These are phyloP conservation scores for Caracal caracal DNA, from an alignment of 2,113 vertebrate species.

Conservation along the genomic window DNA sequence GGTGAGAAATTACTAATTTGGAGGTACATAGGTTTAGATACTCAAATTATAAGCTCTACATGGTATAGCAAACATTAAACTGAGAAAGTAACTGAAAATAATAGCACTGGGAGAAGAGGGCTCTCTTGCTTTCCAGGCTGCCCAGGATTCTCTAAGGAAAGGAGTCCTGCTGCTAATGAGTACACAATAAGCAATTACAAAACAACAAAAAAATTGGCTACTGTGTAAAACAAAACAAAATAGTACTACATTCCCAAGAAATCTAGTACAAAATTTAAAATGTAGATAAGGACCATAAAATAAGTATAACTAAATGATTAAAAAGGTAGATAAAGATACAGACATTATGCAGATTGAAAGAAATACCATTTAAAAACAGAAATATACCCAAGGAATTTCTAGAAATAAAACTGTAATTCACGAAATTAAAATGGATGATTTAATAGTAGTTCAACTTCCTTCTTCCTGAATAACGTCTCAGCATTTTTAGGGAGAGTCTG, in stretches of 20 bases:
- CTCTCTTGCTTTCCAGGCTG: background rate
- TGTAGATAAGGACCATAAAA: background rate
- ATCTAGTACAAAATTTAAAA: background rate
- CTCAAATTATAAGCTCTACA: background rate
- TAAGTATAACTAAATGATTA: background rate
- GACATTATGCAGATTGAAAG: background rate
- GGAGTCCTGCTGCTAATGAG: no score
- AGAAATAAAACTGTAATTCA: background rate
- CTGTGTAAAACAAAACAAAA: background rate
- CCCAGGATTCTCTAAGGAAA: background rate
- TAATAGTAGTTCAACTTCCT: background rate
- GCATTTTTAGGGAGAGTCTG: background rate
- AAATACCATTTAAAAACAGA: background rate
- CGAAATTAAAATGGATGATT: background rate
- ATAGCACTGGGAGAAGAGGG: background rate
- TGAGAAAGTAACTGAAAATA: background rate
- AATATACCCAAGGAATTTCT: background rate
- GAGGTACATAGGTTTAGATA: background rate
- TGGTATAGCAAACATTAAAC: background rate
- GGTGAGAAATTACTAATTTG: background rate
- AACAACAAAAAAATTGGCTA: background rate
- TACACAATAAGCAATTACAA: background rate
- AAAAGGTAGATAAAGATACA: background rate
- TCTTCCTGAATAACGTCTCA: background rate
- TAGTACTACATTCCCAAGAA: background rate